phyloP scores from a whole-genome alignment of 2,888 invertebrate species.

The Pollenia griseotomentosa region DNA sequence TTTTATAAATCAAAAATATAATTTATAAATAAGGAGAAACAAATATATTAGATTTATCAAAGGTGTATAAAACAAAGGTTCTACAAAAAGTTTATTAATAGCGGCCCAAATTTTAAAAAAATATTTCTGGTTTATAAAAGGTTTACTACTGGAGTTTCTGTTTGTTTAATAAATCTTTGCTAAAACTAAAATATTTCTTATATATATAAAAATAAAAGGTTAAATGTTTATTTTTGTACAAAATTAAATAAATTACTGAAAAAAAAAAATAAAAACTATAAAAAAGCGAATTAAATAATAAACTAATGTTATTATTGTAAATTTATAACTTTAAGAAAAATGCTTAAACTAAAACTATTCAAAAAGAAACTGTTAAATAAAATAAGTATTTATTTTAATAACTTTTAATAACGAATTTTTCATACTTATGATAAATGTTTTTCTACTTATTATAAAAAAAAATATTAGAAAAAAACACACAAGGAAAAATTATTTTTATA shows the following conservation, averaged over 20 bases:
- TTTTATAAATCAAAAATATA: too few relatives aligned
- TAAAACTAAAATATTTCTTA: too few relatives aligned
- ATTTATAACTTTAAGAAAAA: slow-evolving; percentile 68
- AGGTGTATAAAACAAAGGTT: too few relatives aligned
- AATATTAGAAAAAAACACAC: slow-evolving; percentile 50
- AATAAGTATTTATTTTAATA: slow-evolving; percentile 75
- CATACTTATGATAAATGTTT: slow-evolving; percentile 75
- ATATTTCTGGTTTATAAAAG: too few relatives aligned
- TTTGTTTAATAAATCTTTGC: too few relatives aligned
- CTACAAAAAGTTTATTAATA: too few relatives aligned
- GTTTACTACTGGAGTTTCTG: too few relatives aligned
- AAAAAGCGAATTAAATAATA: slow-evolving; percentile 20
- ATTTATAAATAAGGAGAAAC: too few relatives aligned
- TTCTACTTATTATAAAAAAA: slow-evolving; percentile 74
- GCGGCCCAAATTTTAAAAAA: too few relatives aligned
- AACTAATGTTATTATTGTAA: slow-evolving; percentile 61
- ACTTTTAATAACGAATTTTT: slow-evolving; percentile 74
- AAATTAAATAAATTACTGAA: slow-evolving; percentile 18
- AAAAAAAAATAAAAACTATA: slow-evolving; percentile 47
- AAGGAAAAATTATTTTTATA: slow-evolving; percentile 70
- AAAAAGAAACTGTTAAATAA: slow-evolving; percentile 65
- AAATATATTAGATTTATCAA: too few relatives aligned
- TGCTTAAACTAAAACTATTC: slow-evolving; percentile 72
- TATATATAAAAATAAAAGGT: background rate
- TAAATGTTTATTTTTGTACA: slow-evolving; percentile 65